Base-by-base conservation (phyloP, 2,888 invertebrate species). In the Thecophora atra region DNA sequence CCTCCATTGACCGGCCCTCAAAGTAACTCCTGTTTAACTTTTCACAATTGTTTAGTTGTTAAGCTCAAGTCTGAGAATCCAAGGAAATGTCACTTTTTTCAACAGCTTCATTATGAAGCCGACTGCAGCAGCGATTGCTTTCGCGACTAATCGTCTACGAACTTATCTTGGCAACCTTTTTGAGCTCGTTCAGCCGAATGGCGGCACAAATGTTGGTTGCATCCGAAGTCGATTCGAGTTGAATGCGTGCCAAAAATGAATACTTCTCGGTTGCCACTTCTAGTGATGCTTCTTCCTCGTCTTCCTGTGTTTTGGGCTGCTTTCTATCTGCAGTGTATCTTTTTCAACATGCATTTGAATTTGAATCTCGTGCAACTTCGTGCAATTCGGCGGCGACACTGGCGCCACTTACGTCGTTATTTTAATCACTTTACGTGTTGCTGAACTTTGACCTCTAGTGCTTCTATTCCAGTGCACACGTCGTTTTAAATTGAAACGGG, bases 351-450 rank as follows among this genome's bases (percentile, higher is more conserved):
- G 42, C 19, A 19, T 67, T 37, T 37, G 42, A 47, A 69, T 69
- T 70, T 70, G 63, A 63, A 70, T 70, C 63, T 62, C 63, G 28
- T 63, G 70, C 63, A 70, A 37, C 37, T 44, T 24, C 54, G 56
- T 44, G 60, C 60, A 60, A 66, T 62, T 62, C 37, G 67, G 30
- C 67, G 54, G 56, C 70, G 47, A 60, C 28, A 62, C 67, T 63
- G 67, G 67, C 72, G 67, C 72, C 72, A 72, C 51, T 72, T 37
- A 62, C 54, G 67, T 56, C 54, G 68, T 68, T 72, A 67, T 52
- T 67, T 72, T 68, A 72, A 68, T 67, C 62, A 21, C 72, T 62
- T 67, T 68, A 52, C 62, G 52, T 68, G 63, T 51, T 30, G 26
- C 54, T 70, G 62, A 63, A 69, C 63, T 60, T 60, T 62, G 51